These are phyloP conservation scores for Lepidurus couesii DNA, from an alignment of 1,140 invertebrate species.

Conservation along the genomic window DNA sequence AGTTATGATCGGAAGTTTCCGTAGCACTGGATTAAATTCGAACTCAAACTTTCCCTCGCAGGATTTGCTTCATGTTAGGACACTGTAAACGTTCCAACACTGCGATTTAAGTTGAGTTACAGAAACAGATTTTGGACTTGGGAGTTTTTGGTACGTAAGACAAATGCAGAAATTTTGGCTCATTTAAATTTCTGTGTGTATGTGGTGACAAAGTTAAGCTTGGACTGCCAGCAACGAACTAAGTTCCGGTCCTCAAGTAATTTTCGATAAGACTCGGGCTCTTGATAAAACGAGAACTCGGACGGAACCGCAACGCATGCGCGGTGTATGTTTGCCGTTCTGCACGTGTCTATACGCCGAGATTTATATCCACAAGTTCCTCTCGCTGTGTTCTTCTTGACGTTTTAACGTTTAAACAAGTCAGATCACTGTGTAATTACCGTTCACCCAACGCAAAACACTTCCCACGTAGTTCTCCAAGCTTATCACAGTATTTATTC, in stretches of 20 bases:
- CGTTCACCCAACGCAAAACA: not conserved
- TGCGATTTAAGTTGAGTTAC: no score
- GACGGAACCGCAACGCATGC: not conserved
- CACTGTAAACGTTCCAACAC: no score
- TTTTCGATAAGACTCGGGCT: not conserved
- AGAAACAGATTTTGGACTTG: no score
- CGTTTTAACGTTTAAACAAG: not conserved
- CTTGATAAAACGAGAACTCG: not conserved
- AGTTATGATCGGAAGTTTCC: no score
- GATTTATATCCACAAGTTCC: not conserved
- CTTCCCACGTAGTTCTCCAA: not conserved
- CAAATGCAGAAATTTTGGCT: not conserved
- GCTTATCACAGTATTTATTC: not conserved
- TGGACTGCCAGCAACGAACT: slow-evolving; percentile 3
- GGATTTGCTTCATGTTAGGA: no score
- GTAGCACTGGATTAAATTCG: no score
- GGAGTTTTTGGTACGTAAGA: not conserved
- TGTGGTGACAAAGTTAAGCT: not conserved
- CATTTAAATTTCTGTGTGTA: not conserved
- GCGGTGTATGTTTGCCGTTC: not conserved
- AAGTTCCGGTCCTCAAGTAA: slow-evolving; percentile 3
- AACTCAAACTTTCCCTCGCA: no score
- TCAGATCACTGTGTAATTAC: not conserved
- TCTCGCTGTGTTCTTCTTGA: not conserved
- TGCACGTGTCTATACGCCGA: slow-evolving; percentile 3